These are phyloP conservation scores for Drosophila testacea DNA, from an alignment of 2,888 invertebrate genomes.

Conservation along the genomic window DNA sequence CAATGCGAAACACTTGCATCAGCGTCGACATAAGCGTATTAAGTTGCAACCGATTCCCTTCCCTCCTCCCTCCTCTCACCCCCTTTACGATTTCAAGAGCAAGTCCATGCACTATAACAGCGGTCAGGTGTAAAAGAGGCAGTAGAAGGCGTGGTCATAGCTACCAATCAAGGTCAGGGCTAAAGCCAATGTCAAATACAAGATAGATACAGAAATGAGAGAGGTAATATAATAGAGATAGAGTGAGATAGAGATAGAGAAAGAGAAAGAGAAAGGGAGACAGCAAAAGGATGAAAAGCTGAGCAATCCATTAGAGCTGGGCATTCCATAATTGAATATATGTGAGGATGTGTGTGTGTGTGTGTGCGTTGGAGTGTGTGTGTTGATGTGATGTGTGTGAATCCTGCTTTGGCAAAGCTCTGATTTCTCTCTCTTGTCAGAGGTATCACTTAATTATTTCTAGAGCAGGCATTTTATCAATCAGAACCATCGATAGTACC, in stretches of 20 bases:
- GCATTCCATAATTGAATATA: constrained; percentile 5
- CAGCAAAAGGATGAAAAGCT: background rate
- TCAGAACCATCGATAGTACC: background rate
- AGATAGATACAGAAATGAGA: background rate
- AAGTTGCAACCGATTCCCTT: constrained; percentile 46
- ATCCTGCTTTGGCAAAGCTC: constrained; percentile 10
- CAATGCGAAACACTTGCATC: constrained; percentile 70
- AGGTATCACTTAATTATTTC: background rate
- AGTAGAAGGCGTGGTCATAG: constrained; percentile 7
- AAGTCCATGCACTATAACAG: constrained; percentile 8
- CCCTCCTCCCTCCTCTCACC: background rate
- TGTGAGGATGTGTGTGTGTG: background rate
- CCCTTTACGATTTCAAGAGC: constrained; percentile 42
- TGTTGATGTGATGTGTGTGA: constrained; percentile 1
- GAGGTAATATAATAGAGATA: background rate
- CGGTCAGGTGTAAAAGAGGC: constrained; percentile 12
- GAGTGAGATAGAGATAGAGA: constrained; percentile 2
- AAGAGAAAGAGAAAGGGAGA: background rate
- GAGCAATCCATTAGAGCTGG: constrained; percentile 19
- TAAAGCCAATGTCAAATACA: constrained; percentile 25
- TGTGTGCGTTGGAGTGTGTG: background rate
- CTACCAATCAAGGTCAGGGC: constrained; percentile 66
- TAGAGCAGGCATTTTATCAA: background rate
- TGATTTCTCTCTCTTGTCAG: constrained; percentile 1
- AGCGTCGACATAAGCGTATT: constrained; percentile 68